Evolutionary conservation across 2,888 invertebrate genomes (phyloP), one percentile per base, ranked within the genome.

Genomic region (Hypercompe scribonia): DNA sequence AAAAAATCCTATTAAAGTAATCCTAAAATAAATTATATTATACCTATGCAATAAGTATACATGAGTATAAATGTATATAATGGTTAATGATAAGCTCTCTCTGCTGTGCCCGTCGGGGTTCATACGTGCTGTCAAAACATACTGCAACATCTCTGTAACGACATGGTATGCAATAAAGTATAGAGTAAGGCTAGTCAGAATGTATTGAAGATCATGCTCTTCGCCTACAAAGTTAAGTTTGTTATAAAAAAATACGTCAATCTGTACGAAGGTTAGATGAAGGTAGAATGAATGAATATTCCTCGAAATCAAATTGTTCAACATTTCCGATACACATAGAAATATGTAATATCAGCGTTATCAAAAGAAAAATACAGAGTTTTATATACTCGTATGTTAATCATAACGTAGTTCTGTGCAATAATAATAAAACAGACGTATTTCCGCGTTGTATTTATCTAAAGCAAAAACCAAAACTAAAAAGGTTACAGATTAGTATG

Each of bases 311-410:
- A 58, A 58, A 58, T 58, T 21, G n/a, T 54, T 54, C n/a, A 28
- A n/a, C n/a, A 58, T 58, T 58, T 58, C 13, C 54, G n/a, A 28
- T 58, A 50, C 5, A 24, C 7, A 28, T 3, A 58, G 28, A n/a
- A 10, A 54, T n/a, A 58, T 28, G 13, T n/a, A 3, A 11, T 28
- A 28, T 13, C 28, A 28, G 0, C 10, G 11, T 28, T 28, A 58
- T 18, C 46, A n/a, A 66, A 67, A 70, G 39, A 71, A 68, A 68
- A 72, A 65, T 50, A 36, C 10, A 64, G 61, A 71, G 73, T 71
- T 34, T 21, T 74, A 70, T 73, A 74, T 76, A 79, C 77, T 77
- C 33, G 69, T 74, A 79, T 77, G 61, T 7, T 63, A 33, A 72
- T 72, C 74, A 69, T 74, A 75, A 76, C 73, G 68, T 61, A 76